phyloP scores from a whole-genome alignment of 2,797 vertebrate species.

The Myotis planiceps region DNA sequence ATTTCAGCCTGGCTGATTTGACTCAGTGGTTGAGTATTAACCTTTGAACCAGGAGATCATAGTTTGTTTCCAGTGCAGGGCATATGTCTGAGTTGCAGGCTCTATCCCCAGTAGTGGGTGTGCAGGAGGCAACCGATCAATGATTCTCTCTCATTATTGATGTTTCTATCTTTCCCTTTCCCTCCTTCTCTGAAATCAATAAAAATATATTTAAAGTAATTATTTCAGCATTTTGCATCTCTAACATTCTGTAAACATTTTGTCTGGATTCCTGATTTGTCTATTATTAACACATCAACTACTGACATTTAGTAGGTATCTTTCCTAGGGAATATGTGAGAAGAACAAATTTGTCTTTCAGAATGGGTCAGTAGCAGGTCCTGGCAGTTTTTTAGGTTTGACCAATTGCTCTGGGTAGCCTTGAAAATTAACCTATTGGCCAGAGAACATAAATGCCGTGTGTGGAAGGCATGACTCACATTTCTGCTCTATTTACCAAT shows the following conservation, averaged over 20 bases:
- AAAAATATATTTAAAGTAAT: not conserved
- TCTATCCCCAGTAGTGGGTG: too few relatives aligned
- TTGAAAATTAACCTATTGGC: constrained; percentile 44
- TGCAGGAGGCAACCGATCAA: too few relatives aligned
- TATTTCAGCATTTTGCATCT: not conserved
- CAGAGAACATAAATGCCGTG: not conserved
- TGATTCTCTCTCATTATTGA: too few relatives aligned
- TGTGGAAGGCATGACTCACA: not conserved
- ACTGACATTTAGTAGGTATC: not conserved
- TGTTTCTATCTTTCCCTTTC: too few relatives aligned
- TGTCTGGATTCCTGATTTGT: constrained; percentile 38
- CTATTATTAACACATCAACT: constrained; percentile 46
- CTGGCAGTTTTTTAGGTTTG: not conserved
- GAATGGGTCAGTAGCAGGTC: not conserved
- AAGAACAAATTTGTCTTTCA: not conserved
- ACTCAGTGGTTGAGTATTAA: too few relatives aligned
- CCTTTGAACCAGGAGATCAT: too few relatives aligned
- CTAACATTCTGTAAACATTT: constrained; percentile 53
- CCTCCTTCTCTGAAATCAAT: too few relatives aligned
- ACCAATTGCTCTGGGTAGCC: constrained; percentile 5
- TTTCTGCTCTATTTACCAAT: not conserved
- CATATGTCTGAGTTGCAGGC: too few relatives aligned
- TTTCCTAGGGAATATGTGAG: not conserved
- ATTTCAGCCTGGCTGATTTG: not conserved
- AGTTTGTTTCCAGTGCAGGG: too few relatives aligned